Evolutionary conservation across 2,888 invertebrate species (phyloP).

Genomic region (Rapana venosa): DNA sequence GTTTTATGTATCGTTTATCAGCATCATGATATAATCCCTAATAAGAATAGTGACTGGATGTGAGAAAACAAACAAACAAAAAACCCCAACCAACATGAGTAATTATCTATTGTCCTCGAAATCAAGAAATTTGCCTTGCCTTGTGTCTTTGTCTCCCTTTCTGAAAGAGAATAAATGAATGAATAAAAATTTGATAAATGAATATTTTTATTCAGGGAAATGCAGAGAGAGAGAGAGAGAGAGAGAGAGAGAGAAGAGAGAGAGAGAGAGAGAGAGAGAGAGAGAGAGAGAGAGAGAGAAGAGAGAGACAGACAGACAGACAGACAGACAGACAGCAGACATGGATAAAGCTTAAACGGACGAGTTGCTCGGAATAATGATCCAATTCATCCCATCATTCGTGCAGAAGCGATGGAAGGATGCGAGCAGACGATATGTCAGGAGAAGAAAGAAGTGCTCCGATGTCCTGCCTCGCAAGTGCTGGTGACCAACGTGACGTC

Average conservation of each 20-base stretch:
- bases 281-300: not conserved
- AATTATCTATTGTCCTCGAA: too few species aligned
- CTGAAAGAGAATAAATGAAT: too few species aligned
- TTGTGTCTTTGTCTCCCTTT: too few species aligned
- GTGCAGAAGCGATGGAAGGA: not conserved
- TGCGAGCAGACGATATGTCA: not conserved
- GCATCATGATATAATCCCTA: too few species aligned
- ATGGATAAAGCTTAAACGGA: not conserved
- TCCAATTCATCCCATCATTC: not conserved
- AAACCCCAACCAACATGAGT: too few species aligned
- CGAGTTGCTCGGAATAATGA: too few species aligned
- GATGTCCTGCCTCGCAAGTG: not conserved
- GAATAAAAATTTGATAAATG: too few species aligned
- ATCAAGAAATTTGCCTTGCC: too few species aligned
- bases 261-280: not conserved
- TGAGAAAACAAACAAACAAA: too few species aligned
- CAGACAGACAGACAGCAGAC: not conserved
- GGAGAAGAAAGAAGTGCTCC: not conserved
- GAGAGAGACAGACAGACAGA: not conserved
- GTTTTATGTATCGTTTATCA: too few species aligned
- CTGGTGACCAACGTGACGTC: constrained; percentile 25
- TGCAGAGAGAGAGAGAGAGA: not conserved
- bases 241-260: not conserved
- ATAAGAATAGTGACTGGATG: too few species aligned
- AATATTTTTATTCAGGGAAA: too few species aligned